Conservation (phyloP, 1,140 invertebrate species). For the Chironomus tepperi region DNA sequence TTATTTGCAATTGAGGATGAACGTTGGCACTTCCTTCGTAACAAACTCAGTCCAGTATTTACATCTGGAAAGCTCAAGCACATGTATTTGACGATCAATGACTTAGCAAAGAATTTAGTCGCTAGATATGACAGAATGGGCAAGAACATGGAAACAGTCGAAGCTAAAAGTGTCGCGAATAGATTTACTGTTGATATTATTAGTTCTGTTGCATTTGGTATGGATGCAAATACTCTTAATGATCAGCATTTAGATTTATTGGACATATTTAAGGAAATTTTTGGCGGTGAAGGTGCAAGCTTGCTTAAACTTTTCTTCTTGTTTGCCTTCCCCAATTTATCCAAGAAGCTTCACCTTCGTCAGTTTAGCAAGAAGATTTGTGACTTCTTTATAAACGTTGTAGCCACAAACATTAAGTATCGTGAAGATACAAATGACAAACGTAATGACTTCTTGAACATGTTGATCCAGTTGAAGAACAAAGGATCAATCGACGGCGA, state of each 20-base stretch:
- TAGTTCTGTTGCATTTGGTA: constrained; percentile 40
- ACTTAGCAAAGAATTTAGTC: constrained; percentile 40
- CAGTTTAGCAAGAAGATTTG: constrained; percentile 39
- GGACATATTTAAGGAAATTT: constrained; percentile 25
- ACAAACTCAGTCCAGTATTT: constrained; percentile 53
- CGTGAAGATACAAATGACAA: constrained; percentile 40
- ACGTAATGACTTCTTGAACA: constrained; percentile 51
- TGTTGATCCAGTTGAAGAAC: constrained; percentile 48
- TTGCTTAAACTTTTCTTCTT: constrained; percentile 3
- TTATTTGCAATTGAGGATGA: constrained; percentile 45
- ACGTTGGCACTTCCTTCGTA: constrained; percentile 49
- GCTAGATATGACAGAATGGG: constrained; percentile 34
- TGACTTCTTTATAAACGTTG: constrained; percentile 45
- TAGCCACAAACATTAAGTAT: constrained; percentile 46
- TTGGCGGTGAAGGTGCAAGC: neutral
- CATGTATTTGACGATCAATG: constrained; percentile 45
- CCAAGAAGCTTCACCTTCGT: constrained; percentile 31
- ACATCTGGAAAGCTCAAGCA: constrained; percentile 52
- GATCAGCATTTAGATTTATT: constrained; percentile 36
- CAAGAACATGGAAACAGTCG: constrained; percentile 31
- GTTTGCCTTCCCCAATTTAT: neutral
- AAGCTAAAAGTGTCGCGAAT: neutral
- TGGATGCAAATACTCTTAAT: constrained; percentile 36
- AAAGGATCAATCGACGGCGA: constrained; percentile 34
- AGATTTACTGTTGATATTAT: constrained; percentile 43